A percentile compares a stretch with the other conserved stretches of the same genome.
Evolutionary conservation across 2,888 invertebrate genomes (phyloP).

Genomic region (Diogma glabrata): DNA sequence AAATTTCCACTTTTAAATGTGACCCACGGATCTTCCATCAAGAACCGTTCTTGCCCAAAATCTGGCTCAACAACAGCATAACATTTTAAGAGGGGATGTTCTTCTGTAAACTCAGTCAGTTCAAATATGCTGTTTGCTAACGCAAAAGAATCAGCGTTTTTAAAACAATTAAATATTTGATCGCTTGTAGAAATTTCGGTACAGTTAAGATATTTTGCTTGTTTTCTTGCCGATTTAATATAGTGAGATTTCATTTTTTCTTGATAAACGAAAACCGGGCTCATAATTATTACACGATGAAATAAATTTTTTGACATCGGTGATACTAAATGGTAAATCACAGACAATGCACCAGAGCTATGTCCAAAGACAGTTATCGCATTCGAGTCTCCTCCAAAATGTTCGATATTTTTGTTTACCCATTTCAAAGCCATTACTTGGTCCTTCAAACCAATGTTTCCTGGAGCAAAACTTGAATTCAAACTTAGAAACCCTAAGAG

Average conservation of each 20-base stretch:
- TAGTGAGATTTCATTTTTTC: no score
- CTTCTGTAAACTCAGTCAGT: background rate
- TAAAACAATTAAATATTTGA: no score
- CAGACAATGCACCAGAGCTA: conserved; percentile 27
- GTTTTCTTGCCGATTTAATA: no score
- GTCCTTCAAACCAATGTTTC: conserved; percentile 46
- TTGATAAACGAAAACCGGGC: no score
- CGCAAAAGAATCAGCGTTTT: no score
- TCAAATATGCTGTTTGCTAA: background rate
- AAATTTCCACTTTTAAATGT: conserved; percentile 41
- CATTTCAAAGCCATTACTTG: conserved; percentile 43
- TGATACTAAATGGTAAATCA: conserved; percentile 31
- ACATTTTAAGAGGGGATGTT: conserved; percentile 33
- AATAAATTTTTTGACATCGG: conserved; percentile 36
- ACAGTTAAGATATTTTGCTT: no score
- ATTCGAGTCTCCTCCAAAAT: conserved; percentile 43
- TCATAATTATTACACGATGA: conserved; percentile 42
- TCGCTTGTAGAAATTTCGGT: no score
- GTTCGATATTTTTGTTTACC: conserved; percentile 40
- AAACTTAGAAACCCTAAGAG: conserved; percentile 41
- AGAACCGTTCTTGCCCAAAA: conserved; percentile 45
- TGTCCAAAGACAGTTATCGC: conserved; percentile 41
- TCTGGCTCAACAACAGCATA: conserved; percentile 45
- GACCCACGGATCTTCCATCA: conserved; percentile 42
- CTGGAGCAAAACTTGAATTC: conserved; percentile 40